Percentiles rank a stretch among this genome's conserved stretches.
Conservation (phyloP, 2,888 invertebrate species). For the Choristoneura rosaceana region DNA sequence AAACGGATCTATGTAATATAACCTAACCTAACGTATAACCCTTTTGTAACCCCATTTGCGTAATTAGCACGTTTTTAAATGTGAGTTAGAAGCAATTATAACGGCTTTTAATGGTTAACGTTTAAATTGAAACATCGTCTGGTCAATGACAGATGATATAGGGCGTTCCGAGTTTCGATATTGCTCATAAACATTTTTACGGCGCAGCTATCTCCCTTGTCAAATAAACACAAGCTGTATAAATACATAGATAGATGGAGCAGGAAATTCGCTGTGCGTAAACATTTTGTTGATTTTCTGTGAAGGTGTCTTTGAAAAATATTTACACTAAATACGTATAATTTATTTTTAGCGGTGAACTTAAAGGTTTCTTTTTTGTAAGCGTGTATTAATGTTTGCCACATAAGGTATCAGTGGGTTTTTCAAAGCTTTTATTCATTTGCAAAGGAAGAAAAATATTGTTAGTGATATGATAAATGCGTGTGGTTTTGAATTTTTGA, state of each 20-base stretch:
- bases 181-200: constrained; percentile 39
- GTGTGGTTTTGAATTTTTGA: too few relatives aligned
- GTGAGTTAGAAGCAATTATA: constrained; percentile 5
- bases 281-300: constrained; percentile 4
- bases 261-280: constrained; percentile 5
- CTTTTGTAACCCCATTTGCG: background rate
- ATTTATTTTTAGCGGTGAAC: constrained; percentile 3
- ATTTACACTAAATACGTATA: background rate
- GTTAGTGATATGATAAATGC: too few relatives aligned
- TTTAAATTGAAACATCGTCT: constrained; percentile 35
- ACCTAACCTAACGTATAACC: too few relatives aligned
- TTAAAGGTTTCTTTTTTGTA: background rate
- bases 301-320: constrained; percentile 12
- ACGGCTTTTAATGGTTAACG: constrained; percentile 25
- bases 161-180: constrained; percentile 15
- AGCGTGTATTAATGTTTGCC: background rate
- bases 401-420: background rate
- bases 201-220: constrained; percentile 18
- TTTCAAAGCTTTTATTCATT: background rate
- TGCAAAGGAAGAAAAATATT: background rate
- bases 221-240: constrained; percentile 21
- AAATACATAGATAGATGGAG: constrained; percentile 6
- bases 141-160: constrained; percentile 33
- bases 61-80: constrained; percentile 6
- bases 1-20: background rate